Base-by-base conservation (phyloP, 2,797 vertebrate genomes). In the Chelon auratus region DNA sequence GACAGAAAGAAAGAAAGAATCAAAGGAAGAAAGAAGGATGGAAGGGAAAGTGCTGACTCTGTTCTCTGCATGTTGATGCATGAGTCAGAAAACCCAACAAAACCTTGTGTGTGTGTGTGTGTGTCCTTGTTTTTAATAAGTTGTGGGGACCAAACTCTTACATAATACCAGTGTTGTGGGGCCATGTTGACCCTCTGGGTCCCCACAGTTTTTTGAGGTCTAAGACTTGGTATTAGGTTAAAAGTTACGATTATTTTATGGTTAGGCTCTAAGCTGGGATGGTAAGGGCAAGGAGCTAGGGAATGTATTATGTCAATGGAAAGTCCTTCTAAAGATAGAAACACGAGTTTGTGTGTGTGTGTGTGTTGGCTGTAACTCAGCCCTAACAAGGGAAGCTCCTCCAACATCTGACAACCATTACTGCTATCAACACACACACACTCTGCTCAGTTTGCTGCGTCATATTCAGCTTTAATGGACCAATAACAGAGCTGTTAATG, bases 391-490 rank as follows among this genome's bases (percentile, higher is more conserved):
- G 68, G 85, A 85, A 82, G 80, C 74, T 87, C 79, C 81, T 80
- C 65, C 81, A 81, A 88, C 86, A 88, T 91, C 84, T 87, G 87
- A 82, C 72, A 86, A 67, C 71, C 77, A 88, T 90, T 90, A 90
- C 57, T 59, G 72, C 81, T 69, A 67, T 82, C 74, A 62, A 75
- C 69, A 76, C 82, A 65, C 62, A 68, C 71, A 64, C 69, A 47
- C 42, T 42, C 75, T 51, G 26, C 3, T 70, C 43, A 80, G 59
- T 48, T 22, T 75, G 78, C 75, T 72, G 78, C 75, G 17, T 88
- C 85, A 88, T 73, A 51, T 50, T 75, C 75, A 51, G 15, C 40
- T 68, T 78, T 76, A 84, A 71, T 75, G 59, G 56, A 45, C 72
- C 71, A 84, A 65, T 81, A 63, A 78, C 61, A 37, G 18, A 78